Evolutionary conservation across 1,140 invertebrate genomes (phyloP), one percentile per base, ranked within the genome.

Genomic region (Drosophila truncata): DNA sequence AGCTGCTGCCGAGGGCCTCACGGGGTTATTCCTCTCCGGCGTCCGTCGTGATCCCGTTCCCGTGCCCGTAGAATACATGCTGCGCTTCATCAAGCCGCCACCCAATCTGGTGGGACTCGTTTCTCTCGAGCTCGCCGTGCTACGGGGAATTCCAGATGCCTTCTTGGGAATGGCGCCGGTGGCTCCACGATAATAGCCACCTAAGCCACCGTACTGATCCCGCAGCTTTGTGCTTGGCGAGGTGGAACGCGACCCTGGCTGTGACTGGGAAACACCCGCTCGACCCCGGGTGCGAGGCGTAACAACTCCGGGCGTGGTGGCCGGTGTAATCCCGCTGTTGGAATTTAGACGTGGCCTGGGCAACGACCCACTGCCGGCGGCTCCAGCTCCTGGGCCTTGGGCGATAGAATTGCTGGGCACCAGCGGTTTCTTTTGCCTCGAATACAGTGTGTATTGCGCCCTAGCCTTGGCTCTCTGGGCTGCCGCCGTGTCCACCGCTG

Each of bases 401-500:
- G 20, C 14, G 1, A 11, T 55, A n/a, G 75, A 71, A 59, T 70
- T 91, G 31, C 50, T 94, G 42, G 95, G 93, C 2, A 46, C 49
- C 23, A 70, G 39, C 2, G 86, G 75, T 10, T 90, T 90, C 93
- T 97, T 97, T 66, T 96, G 95, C 29, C 97, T 93, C 47, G 95
- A 95, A 92, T 97, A 94, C 74, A 96, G 95, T 20, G 96, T 96
- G 93, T 97, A 97, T 72, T 96, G 95, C 35, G 96, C 95, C 64
- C 97, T 94, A 0, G 96, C 96, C 80, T 97, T 96, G 18, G 97
- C 97, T 58, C 97, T 94, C 93, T 97, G 96, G 27, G 96, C 97
- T 11, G 97, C 97, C 80, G 97, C 97, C 59, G 98, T 94, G 94
- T 99, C 98, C 88, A 99, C 97, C 42, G 98, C 98, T 78, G 98